These are phyloP conservation scores for Kradibia gibbosae DNA, from an alignment of 1,140 invertebrate species.

Conservation along the genomic window DNA sequence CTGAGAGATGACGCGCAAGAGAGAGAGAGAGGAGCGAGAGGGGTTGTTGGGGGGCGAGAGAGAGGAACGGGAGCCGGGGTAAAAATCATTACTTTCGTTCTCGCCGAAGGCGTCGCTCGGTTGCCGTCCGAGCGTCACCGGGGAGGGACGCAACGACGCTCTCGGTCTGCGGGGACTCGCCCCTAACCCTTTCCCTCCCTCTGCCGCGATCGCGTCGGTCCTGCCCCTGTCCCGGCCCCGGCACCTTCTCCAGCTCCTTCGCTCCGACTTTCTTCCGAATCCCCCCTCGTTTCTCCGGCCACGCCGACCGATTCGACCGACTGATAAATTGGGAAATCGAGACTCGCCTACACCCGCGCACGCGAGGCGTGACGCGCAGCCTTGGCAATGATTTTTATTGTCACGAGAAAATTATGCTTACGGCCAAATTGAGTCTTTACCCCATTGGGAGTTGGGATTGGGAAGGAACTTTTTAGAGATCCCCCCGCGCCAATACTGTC, in stretches of 20 bases:
- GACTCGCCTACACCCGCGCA: neutral
- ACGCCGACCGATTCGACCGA: slow-evolving; percentile 32
- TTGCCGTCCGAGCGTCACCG: neutral
- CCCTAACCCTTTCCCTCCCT: slow-evolving; percentile 42
- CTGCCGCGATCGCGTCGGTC: neutral
- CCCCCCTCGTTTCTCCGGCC: neutral
- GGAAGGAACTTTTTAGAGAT: neutral
- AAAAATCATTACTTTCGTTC: neutral
- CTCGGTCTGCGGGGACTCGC: slow-evolving; percentile 50
- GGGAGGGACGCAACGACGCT: slow-evolving; percentile 30
- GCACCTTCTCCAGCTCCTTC: neutral
- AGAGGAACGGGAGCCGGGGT: neutral
- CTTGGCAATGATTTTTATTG: slow-evolving; percentile 33
- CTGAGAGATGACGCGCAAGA: too few relatives aligned
- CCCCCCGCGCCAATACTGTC: neutral
- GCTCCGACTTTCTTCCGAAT: neutral
- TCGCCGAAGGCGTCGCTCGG: neutral
- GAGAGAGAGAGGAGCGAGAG: too few relatives aligned
- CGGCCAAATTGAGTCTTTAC: neutral
- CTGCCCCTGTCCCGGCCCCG: neutral
- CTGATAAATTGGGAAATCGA: slow-evolving; percentile 43
- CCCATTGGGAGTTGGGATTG: neutral
- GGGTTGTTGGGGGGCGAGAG: neutral
- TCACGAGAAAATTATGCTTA: slow-evolving; percentile 8
- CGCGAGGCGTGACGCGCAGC: slow-evolving; percentile 31